A percentile compares a stretch with the other conserved stretches of the same genome.
These are phyloP conservation scores for Periparus ater DNA, from an alignment of 2,797 vertebrate genomes.

Conservation along the genomic window DNA sequence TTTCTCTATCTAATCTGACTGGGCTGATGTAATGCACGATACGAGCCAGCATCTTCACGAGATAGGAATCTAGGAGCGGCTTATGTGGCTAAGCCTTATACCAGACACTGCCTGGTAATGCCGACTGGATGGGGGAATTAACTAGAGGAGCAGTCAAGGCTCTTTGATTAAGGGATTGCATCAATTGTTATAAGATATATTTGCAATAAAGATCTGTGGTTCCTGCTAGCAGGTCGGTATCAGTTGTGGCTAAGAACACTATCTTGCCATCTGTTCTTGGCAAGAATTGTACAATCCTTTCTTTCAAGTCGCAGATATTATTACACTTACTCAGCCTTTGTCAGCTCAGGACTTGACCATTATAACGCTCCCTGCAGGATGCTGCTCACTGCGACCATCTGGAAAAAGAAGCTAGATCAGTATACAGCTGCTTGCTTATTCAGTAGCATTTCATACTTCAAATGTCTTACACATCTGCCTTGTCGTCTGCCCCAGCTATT, in stretches of 20 bases:
- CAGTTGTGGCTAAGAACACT: constrained; percentile 36
- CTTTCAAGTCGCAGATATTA: constrained; percentile 59
- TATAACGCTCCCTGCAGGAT: constrained; percentile 42
- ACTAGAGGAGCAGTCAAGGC: constrained; percentile 30
- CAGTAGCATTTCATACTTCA: constrained; percentile 22
- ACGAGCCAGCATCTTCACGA: constrained; percentile 29
- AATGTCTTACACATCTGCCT: constrained; percentile 42
- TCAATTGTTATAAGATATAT: constrained; percentile 38
- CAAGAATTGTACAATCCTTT: constrained; percentile 43
- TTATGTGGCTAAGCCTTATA: constrained; percentile 55
- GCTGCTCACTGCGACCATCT: constrained; percentile 32
- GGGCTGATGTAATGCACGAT: constrained; percentile 34
- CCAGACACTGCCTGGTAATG: neutral
- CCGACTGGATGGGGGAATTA: constrained; percentile 10
- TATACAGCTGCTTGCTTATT: constrained; percentile 45
- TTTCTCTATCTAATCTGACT: constrained; percentile 54
- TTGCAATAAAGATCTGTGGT: constrained; percentile 53
- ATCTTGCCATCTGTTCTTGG: constrained; percentile 63
- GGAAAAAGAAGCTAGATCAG: constrained; percentile 35
- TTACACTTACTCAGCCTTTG: constrained; percentile 64
- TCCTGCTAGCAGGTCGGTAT: constrained; percentile 11
- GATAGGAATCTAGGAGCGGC: constrained; percentile 51
- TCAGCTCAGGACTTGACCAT: constrained; percentile 54
- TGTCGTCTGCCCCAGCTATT: neutral
- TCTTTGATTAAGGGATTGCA: constrained; percentile 52